A percentile compares a stretch with the other conserved stretches of the same genome.
Conservation (phyloP, 1,140 invertebrate species). For the Lepidurus apus region DNA sequence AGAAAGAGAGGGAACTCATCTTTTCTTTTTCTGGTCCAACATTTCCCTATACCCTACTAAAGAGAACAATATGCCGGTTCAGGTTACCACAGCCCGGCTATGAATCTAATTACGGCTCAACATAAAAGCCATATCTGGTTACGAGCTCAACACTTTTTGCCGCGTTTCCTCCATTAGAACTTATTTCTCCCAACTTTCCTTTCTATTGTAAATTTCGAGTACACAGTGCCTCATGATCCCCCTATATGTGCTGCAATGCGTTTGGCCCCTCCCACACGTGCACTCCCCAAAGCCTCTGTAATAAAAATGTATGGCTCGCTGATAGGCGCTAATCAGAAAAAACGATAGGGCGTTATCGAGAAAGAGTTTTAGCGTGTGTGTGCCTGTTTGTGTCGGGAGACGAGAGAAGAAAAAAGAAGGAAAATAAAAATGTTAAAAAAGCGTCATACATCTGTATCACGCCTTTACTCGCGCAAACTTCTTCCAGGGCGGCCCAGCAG, state of each 20-base stretch:
- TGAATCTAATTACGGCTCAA: slow-evolving; percentile 6
- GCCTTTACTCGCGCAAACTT: slow-evolving; percentile 16
- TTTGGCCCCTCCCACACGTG: not conserved
- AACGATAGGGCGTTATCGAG: slow-evolving; percentile 21
- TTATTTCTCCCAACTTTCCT: no score
- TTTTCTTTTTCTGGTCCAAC: not conserved
- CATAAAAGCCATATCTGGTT: slow-evolving; percentile 15
- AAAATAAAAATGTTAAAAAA: not conserved
- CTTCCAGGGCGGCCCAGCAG: not conserved
- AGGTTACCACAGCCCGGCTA: slow-evolving; percentile 2
- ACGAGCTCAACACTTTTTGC: not conserved
- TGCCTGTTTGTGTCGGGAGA: not conserved
- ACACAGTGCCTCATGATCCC: not conserved
- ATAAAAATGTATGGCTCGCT: slow-evolving; percentile 16
- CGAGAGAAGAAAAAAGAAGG: not conserved
- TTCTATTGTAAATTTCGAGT: no score
- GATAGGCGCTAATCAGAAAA: slow-evolving; percentile 22
- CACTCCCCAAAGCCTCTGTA: slow-evolving; percentile 1
- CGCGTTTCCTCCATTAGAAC: not conserved
- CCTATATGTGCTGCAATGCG: not conserved
- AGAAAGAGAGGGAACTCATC: not conserved
- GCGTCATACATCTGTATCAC: not conserved
- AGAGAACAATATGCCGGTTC: slow-evolving; percentile 3
- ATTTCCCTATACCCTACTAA: not conserved
- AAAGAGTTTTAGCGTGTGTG: not conserved